Conservation (phyloP, 2,113 vertebrate genomes). For the Cavia aperea region DNA sequence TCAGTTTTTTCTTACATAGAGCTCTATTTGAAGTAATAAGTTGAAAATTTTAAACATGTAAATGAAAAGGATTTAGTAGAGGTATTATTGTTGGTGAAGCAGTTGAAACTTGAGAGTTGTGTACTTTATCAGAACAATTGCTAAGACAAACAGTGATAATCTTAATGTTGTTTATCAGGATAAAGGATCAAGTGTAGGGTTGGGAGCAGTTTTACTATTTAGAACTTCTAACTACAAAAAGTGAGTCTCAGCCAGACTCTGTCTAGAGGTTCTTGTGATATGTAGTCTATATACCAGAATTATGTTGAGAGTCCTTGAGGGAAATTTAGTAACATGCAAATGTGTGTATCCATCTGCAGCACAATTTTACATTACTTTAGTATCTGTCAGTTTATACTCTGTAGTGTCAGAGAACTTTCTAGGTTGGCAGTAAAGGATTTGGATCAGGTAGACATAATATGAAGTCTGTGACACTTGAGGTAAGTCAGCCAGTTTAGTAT, state of each 20-base stretch:
- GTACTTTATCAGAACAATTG: slow-evolving; percentile 25
- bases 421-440: slow-evolving; percentile 30
- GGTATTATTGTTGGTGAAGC: background rate
- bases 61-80: slow-evolving; percentile 20
- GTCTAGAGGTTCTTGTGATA: background rate
- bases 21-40: background rate
- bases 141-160: slow-evolving; percentile 13
- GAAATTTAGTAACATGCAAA: slow-evolving; percentile 35
- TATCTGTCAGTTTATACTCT: background rate
- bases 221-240: slow-evolving; percentile 21
- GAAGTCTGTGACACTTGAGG: slow-evolving; percentile 35
- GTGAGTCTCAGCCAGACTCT: background rate
- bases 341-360: background rate
- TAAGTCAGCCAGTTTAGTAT: background rate
- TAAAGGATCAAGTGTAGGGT: background rate
- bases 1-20: background rate
- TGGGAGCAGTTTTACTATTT: slow-evolving; percentile 34
- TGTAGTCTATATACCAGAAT: background rate
- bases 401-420: background rate
- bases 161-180: slow-evolving; percentile 13
- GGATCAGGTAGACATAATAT: background rate
- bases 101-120: background rate
- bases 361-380: slow-evolving; percentile 22
- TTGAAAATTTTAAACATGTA: slow-evolving; percentile 21
- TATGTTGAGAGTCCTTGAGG: background rate